Evolutionary conservation across 2,113 vertebrate genomes (phyloP).

Genomic region (Sorex araneus): DNA sequence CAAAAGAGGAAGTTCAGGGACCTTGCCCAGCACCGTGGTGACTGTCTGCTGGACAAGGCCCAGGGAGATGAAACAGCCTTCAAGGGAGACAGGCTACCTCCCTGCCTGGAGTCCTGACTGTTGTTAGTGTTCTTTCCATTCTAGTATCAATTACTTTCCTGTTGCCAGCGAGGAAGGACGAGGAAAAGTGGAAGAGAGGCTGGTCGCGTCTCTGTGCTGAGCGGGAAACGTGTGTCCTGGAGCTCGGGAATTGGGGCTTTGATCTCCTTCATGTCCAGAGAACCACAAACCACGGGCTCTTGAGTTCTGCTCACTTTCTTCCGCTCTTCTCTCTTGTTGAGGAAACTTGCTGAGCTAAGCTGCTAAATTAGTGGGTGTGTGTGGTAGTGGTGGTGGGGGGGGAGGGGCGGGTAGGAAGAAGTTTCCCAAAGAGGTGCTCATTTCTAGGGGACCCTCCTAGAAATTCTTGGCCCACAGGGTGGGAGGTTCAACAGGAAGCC

Average conservation of each 20-base stretch:
- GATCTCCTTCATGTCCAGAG: neutral
- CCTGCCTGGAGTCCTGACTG: neutral
- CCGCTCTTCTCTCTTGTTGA: neutral
- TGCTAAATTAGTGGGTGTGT: too few species aligned
- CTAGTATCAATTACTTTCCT: neutral
- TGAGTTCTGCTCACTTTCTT: neutral
- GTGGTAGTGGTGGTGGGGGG: too few species aligned
- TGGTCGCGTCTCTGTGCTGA: neutral
- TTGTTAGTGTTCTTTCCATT: neutral
- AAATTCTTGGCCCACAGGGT: too few species aligned
- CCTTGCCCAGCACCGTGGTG: rapidly evolving
- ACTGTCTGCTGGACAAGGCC: neutral
- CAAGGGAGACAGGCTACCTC: too few species aligned
- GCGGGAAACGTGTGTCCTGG: neutral
- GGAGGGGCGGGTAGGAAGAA: too few species aligned
- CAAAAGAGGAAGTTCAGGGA: neutral
- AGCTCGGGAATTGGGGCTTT: neutral
- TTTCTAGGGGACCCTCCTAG: too few species aligned
- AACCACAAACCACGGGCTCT: neutral
- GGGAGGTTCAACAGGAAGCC: too few species aligned
- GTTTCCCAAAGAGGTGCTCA: too few species aligned
- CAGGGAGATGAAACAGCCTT: too few species aligned
- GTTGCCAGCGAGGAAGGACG: neutral
- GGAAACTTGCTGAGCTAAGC: neutral
- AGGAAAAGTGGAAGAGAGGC: neutral